Evolutionary conservation across 2,113 vertebrate species (phyloP), one percentile per base, ranked within the genome.

Genomic region (Turnix velox): DNA sequence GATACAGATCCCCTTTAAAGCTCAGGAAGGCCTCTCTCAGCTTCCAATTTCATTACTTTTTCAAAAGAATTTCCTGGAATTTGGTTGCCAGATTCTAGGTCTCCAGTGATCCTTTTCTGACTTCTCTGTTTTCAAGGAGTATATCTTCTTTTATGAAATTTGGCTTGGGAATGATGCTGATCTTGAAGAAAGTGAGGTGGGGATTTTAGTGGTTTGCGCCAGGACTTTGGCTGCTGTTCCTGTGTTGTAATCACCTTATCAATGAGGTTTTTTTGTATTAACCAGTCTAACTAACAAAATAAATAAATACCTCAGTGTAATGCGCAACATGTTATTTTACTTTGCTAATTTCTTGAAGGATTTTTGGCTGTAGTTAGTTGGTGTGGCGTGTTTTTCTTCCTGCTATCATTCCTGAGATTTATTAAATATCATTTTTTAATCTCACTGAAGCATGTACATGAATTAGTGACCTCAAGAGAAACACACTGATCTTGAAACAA

Each of bases 211-310:
- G 58, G 33, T 93, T 89, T 88, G 35, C 71, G n/a, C 59, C 88
- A 94, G 68, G n/a, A 75, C 58, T 92, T 94, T 95, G 93, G 68
- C 89, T 93, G 65, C 35, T 81, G 42, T 74, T 95, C 37, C 51
- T 89, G 68, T 92, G 88, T 83, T 89, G 63, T 95, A 95, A 94
- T 91, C 76, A 84, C 75, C 63, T 96, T 97, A 95, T 96, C 94
- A 96, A 81, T 78, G 74, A 88, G 59, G 31, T n/a, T 84, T 93
- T 84, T 93, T 89, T 84, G 17, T 59, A 81, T 87, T 84, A 81
- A 75, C 87, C 80, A 94, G 78, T 93, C 80, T 90, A 92, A 52
- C 67, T 42, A 90, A 67, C 48, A 90, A 85, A 87, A 94, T 67
- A 92, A 93, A 95, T 73, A 92, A 93, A 95, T 88, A 84, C 12